A percentile compares a stretch with the other conserved stretches of the same genome.
Conservation (phyloP, 2,888 invertebrate species). For the Pardosa pseudoannulata region DNA sequence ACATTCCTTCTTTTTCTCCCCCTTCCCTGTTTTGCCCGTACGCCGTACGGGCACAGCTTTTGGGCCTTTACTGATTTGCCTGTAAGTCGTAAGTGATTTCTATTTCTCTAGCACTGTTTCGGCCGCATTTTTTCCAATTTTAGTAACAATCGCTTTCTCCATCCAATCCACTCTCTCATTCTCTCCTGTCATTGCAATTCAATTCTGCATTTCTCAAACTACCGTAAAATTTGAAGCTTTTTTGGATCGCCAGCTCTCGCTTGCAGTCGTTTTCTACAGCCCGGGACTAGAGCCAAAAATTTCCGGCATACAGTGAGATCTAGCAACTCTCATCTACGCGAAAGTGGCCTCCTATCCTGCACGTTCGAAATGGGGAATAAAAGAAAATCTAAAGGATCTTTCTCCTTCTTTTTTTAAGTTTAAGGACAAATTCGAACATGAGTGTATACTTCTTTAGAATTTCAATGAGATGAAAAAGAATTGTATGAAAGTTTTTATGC, state of each 20-base stretch:
- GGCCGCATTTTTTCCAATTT: no score
- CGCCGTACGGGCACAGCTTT: no score
- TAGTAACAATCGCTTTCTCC: no score
- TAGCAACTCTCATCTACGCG: background rate
- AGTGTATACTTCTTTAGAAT: background rate
- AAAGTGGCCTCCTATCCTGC: background rate
- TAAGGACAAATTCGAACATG: background rate
- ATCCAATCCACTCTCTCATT: background rate
- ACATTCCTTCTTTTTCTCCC: no score
- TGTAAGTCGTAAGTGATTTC: no score
- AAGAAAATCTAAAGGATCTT: background rate
- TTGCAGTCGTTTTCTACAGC: background rate
- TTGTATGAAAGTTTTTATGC: no score
- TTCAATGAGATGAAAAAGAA: background rate
- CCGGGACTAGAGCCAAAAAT: background rate
- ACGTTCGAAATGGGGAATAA: background rate
- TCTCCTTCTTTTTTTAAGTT: no score
- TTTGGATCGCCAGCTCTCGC: background rate
- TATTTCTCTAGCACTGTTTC: no score
- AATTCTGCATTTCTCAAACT: slow-evolving; percentile 15
- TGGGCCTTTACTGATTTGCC: no score
- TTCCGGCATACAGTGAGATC: background rate
- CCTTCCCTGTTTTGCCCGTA: no score
- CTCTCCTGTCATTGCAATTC: slow-evolving; percentile 1
- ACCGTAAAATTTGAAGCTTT: background rate